Conservation (phyloP, 2,888 invertebrate species). For the Autographa gamma region DNA sequence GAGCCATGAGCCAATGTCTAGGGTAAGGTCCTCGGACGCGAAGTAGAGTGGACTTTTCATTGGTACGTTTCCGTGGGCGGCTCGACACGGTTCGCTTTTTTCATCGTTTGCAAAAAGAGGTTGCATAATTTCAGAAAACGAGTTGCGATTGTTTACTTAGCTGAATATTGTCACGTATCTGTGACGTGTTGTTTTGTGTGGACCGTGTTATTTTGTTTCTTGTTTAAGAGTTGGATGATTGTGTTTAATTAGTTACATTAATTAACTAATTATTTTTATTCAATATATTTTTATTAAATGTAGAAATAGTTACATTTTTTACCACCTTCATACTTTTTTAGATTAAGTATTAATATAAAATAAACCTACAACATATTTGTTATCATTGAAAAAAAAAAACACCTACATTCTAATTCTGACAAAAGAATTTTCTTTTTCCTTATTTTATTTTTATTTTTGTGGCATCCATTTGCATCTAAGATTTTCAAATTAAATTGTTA, state of each 20-base stretch:
- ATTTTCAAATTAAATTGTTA: constrained; percentile 41
- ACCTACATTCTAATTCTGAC: too few species aligned
- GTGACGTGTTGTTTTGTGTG: constrained; percentile 9
- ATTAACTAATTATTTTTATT: neutral
- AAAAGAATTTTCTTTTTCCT: constrained; percentile 6
- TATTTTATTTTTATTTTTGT: constrained; percentile 32
- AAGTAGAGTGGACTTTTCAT: constrained; percentile 75
- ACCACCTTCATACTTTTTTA: too few species aligned
- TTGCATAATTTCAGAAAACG: constrained; percentile 69
- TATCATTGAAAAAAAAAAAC: too few species aligned
- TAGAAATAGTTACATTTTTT: too few species aligned
- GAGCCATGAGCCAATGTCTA: constrained; percentile 80
- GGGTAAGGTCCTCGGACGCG: constrained; percentile 82
- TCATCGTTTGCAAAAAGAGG: constrained; percentile 68
- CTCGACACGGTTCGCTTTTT: constrained; percentile 74
- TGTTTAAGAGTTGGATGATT: constrained; percentile 10
- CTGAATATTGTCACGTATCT: constrained; percentile 32
- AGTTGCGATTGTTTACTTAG: constrained; percentile 43
- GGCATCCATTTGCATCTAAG: constrained; percentile 17
- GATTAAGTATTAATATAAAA: too few species aligned
- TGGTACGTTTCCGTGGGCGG: constrained; percentile 71
- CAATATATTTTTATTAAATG: neutral
- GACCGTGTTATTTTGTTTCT: constrained; percentile 13
- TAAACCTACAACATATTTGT: too few species aligned
- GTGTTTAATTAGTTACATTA: neutral